A percentile compares a stretch with the other conserved stretches of the same genome.
Evolutionary conservation across 2,797 vertebrate species (phyloP).

Genomic region (Rhincodon typus): DNA sequence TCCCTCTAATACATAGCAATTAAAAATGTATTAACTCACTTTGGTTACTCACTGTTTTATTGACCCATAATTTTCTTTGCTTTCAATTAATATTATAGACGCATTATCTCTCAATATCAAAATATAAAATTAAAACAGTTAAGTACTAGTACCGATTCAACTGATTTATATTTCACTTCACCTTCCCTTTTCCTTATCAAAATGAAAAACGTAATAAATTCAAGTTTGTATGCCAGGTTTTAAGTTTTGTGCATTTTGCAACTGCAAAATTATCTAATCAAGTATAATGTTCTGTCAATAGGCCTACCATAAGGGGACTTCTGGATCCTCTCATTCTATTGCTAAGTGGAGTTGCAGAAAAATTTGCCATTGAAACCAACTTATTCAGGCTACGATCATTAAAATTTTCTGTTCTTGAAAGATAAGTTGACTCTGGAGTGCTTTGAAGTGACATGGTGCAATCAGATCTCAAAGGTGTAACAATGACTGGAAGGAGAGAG

Average conservation of each 20-base stretch:
- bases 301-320: not conserved
- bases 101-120: not conserved
- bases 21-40: not conserved
- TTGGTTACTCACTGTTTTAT: not conserved
- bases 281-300: not conserved
- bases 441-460: not conserved
- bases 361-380: not conserved
- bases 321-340: not conserved
- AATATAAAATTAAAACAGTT: not conserved
- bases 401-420: not conserved
- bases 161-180: not conserved
- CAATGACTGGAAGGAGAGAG: not conserved
- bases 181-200: no score
- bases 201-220: not conserved
- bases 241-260: not conserved
- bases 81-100: not conserved
- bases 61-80: not conserved
- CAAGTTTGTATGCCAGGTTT: not conserved
- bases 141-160: not conserved
- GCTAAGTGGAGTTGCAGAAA: not conserved
- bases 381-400: not conserved
- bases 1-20: not conserved
- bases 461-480: constrained; percentile 17
- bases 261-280: not conserved
- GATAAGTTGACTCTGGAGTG: not conserved